phyloP scores from a whole-genome alignment of 2,888 invertebrate species.

The Drosophila affinis region DNA sequence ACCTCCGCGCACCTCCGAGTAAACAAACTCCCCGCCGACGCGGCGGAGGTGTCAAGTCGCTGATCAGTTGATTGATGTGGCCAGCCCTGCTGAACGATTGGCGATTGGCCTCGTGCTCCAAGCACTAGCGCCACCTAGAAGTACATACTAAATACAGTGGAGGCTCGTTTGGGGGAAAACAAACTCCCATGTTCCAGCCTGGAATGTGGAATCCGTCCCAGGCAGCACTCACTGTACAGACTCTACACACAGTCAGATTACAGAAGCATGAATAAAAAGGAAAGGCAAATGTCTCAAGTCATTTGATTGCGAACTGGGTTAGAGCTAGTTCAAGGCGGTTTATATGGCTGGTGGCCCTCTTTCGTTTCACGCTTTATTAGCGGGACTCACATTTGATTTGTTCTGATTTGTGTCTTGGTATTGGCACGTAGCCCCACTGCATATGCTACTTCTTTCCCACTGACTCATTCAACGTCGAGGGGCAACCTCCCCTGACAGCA shows the following conservation, averaged over 20 bases:
- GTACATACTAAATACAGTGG: neutral
- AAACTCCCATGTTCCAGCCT: too few species aligned
- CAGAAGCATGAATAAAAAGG: conserved; percentile 26
- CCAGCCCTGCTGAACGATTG: conserved; percentile 16
- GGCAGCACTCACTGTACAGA: neutral
- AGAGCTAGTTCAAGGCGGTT: conserved; percentile 33
- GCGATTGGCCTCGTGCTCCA: conserved; percentile 31
- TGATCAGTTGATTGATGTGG: conserved; percentile 32
- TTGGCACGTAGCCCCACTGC: neutral
- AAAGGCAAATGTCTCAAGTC: neutral
- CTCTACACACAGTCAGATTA: conserved; percentile 17
- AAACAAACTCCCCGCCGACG: conserved; percentile 5
- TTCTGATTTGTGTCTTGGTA: neutral
- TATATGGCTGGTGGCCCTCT: conserved; percentile 2
- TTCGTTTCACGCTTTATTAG: conserved; percentile 11
- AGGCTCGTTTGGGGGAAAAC: too few species aligned
- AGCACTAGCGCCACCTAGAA: neutral
- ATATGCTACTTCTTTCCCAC: neutral
- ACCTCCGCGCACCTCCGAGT: conserved; percentile 3
- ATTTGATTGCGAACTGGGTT: conserved; percentile 12
- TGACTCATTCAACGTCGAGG: conserved; percentile 19
- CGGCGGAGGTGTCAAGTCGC: conserved; percentile 15
- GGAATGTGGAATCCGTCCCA: too few species aligned
- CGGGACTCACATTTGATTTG: neutral
- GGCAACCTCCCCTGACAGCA: neutral